Conservation (phyloP, 2,113 vertebrate species). For the Serranochromis macrocephalus region DNA sequence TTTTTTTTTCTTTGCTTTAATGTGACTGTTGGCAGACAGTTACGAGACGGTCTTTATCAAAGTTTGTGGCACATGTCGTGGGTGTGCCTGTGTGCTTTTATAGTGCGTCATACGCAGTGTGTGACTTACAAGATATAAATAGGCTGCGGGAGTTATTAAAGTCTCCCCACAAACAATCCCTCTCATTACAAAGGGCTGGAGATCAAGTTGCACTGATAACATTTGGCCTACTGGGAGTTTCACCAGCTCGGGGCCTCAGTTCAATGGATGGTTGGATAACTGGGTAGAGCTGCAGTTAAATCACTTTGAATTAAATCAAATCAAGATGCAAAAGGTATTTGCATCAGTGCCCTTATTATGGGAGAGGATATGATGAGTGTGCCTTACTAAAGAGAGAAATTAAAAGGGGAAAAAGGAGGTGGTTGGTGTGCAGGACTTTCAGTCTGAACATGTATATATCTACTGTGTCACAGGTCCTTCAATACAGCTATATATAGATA, state of each 20-base stretch:
- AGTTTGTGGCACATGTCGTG: not conserved
- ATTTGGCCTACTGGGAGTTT: slow-evolving; percentile 9
- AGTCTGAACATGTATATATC: not conserved
- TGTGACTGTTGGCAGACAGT: not conserved
- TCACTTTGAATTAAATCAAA: not conserved
- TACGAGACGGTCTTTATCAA: not conserved
- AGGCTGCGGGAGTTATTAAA: slow-evolving; percentile 46
- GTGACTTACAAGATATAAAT: slow-evolving; percentile 40
- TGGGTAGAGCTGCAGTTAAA: not conserved
- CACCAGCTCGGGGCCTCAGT: not conserved
- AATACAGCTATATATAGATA: not conserved
- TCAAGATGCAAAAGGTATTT: not conserved
- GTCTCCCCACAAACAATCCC: slow-evolving; percentile 41
- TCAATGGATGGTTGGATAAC: not conserved
- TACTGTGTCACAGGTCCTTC: not conserved
- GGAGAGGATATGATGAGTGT: not conserved
- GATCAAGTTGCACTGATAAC: slow-evolving; percentile 42
- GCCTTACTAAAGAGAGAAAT: not conserved
- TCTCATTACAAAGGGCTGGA: slow-evolving; percentile 22
- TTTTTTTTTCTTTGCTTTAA: not conserved
- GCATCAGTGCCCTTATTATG: not conserved
- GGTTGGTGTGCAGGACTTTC: not conserved
- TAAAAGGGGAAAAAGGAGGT: not conserved
- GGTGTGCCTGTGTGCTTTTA: not conserved
- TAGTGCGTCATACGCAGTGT: slow-evolving; percentile 3